These are phyloP conservation scores for Cathartes aura DNA, from an alignment of 2,113 vertebrate species.

Conservation along the genomic window DNA sequence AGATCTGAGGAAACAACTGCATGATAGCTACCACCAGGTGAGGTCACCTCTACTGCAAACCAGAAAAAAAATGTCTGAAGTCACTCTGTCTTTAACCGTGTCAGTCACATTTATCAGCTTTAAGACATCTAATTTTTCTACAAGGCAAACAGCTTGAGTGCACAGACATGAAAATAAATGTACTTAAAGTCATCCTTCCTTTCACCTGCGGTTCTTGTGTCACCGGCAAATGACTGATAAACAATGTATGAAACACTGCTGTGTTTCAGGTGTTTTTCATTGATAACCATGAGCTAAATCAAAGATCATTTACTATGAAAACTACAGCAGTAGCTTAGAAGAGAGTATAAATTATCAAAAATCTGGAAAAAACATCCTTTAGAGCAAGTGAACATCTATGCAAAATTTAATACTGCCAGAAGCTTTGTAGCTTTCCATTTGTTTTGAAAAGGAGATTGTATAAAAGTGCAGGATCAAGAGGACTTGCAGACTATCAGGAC, in stretches of 20 bases:
- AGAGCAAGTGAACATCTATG: background rate
- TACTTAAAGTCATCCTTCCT: background rate
- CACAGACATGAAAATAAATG: background rate
- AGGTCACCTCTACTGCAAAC: background rate
- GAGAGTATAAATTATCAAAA: background rate
- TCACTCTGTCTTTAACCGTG: background rate
- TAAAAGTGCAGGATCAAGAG: background rate
- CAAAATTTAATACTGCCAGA: background rate
- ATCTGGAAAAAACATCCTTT: background rate
- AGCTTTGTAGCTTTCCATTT: background rate
- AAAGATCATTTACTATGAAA: background rate
- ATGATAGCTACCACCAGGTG: background rate
- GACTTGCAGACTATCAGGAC: background rate
- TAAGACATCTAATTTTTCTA: background rate
- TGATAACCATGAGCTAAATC: background rate
- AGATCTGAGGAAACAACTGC: background rate
- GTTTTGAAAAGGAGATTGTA: background rate
- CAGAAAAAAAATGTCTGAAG: background rate
- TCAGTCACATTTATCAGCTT: background rate
- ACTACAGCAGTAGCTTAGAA: background rate
- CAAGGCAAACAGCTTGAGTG: background rate
- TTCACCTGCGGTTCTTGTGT: background rate
- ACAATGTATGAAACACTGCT: background rate
- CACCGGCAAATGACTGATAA: constrained; percentile 1
- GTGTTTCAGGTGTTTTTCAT: background rate